Conservation (phyloP, 2,888 invertebrate genomes). For the Proisotoma minuta region DNA sequence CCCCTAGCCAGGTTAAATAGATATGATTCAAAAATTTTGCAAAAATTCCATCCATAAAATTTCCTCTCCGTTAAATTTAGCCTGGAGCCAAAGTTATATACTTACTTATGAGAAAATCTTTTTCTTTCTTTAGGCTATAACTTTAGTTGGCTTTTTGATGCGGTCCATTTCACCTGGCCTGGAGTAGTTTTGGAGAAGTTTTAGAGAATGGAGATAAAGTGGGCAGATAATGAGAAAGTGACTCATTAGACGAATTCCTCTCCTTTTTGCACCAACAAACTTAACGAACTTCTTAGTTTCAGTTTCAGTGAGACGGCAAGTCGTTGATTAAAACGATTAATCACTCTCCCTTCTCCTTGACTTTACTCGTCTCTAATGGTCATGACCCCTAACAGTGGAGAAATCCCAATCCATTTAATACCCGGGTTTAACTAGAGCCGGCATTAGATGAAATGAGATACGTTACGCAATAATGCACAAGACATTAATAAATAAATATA, state of each 20-base stretch:
- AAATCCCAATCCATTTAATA: background rate
- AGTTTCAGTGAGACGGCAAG: background rate
- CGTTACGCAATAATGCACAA: background rate
- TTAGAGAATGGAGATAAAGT: background rate
- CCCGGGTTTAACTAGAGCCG: background rate
- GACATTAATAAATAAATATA: no score
- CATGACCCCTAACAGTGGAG: background rate
- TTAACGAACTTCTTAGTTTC: background rate
- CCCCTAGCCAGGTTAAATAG: background rate
- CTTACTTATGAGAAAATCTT: no score
- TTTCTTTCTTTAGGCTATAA: no score
- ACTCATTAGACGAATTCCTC: slow-evolving; percentile 1
- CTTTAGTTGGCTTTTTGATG: no score
- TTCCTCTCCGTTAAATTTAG: no score
- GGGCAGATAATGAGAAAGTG: slow-evolving; percentile 2
- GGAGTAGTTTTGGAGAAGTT: background rate
- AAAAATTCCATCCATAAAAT: no score
- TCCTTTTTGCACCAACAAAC: background rate
- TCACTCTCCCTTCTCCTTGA: background rate
- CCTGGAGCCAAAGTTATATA: no score
- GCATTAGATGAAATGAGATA: background rate
- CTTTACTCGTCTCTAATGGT: background rate
- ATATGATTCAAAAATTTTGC: background rate
- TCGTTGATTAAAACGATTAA: slow-evolving; percentile 17
- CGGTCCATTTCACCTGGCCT: slow-evolving; percentile 3